A percentile compares a stretch with the other conserved stretches of the same genome.
Evolutionary conservation across 2,888 invertebrate species (phyloP).

Genomic region (Antheraea assamensis): DNA sequence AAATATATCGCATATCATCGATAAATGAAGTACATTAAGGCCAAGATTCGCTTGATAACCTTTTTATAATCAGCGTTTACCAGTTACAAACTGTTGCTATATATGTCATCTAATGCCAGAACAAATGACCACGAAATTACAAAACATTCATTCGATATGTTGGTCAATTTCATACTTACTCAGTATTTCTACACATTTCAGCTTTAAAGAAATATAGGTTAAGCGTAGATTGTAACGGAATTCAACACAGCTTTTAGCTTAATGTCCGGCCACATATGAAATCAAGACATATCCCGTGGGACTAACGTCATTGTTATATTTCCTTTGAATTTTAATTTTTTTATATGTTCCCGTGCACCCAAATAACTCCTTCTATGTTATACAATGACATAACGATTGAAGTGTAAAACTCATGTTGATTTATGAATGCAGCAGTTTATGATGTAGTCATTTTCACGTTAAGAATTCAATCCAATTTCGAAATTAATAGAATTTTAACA

Average conservation of each 20-base stretch:
- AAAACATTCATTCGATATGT: neutral
- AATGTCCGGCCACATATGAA: neutral
- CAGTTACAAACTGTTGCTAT: neutral
- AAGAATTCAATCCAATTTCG: neutral
- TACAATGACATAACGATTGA: neutral
- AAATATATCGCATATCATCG: neutral
- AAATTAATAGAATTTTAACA: too few relatives aligned
- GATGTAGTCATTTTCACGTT: neutral
- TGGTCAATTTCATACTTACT: neutral
- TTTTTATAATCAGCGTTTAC: neutral
- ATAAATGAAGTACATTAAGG: neutral
- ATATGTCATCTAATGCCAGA: too few relatives aligned
- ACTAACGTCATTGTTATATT: neutral
- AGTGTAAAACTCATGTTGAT: neutral
- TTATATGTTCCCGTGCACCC: neutral
- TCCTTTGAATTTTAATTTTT: neutral
- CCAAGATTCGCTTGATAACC: neutral
- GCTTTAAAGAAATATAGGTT: neutral
- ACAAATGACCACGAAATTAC: too few relatives aligned
- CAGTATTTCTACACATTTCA: neutral
- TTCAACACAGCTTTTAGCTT: conserved; percentile 9
- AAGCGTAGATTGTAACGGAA: neutral
- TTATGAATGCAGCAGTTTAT: neutral
- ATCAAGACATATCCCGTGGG: neutral
- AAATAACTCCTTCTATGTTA: neutral